Evolutionary conservation across 2,888 invertebrate genomes (phyloP), one percentile per base, ranked within the genome.

Genomic region (Seladonia tumulorum): DNA sequence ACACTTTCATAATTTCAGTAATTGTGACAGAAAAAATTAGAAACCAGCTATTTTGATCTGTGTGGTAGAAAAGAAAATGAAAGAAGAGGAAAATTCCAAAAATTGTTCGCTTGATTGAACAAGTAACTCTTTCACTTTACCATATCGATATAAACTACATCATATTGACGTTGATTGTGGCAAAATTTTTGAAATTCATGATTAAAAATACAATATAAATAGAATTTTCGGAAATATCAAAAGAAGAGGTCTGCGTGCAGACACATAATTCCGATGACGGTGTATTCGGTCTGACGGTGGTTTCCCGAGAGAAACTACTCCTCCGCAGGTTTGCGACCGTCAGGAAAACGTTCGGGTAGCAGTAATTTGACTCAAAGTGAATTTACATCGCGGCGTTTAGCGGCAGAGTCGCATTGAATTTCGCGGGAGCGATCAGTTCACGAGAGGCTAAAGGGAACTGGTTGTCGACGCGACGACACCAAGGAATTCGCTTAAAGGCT

Each of bases 401-500:
- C 53, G 35, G 66, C 70, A 57, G 25, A 35, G 35, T n/a, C 53
- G 68, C 68, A 81, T 78, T 45, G 80, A 88, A 92, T 91, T 70
- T 85, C 85, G 88, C 83, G 88, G 86, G 87, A 85, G 83, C 85
- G 91, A 91, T 91, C 90, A 87, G 86, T 89, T 84, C 84, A 35
- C 87, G 88, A 82, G 87, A 82, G 87, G 79, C 82, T 39, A 75
- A 74, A 79, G 83, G 85, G 86, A 87, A 89, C 82, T 86, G 82
- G 78, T 83, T 80, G 77, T 71, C 76, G 42, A 72, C 75, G 68
- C 79, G 76, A 85, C 83, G 86, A 87, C 83, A 87, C 71, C 80
- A 25, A 74, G 82, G 83, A 91, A 92, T 92, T 90, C 89, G 87
- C 87, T 91, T 85, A 84, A 87, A 87, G 88, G 86, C 83, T 73